Base-by-base conservation (phyloP, 2,797 vertebrate species). In the Micromesistius poutassou region DNA sequence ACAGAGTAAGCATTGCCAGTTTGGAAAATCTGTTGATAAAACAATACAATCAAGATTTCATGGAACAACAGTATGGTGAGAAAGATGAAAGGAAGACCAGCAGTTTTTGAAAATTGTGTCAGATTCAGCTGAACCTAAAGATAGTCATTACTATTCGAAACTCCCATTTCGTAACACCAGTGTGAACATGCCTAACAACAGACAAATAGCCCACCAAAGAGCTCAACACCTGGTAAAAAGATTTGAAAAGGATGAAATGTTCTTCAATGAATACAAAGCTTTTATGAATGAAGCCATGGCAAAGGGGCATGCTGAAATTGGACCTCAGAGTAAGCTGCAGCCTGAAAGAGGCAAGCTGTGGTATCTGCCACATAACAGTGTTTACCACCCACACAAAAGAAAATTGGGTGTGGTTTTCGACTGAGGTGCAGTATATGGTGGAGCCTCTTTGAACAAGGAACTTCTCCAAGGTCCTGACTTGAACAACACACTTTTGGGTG, bases 381-480 rank as follows among this genome's bases (percentile, higher is more conserved):
- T 81, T 4, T 73, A 73, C 25, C 80, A 78, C 31, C 73, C 66
- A 16, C 2, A 5, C 14, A 81, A 81, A n/a, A 33, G 22, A 2
- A 25, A 1, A n/a, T 25, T 25, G 55, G 0, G n/a, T n/a, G 55
- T 66, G 7, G 55, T 66, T 2, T 66, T 25, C 25, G n/a, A 66
- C 6, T 62, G 55, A 8, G 5, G 22, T 14, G 4, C 55, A 62
- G 2, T 5, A 1, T 62, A n/a, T 62, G 22, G 1, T 6, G 22
- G 68, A 73, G 74, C 16, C 0, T 80, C 75, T 13, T 30, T 80
- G 25, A 80, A 74, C 35, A 46, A 76, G 28, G 42, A 76, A 6
- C 71, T 80, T 8, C 28, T 80, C 7, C 74, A 76, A 35, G 74
- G 75, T 6, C 72, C 72, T 19, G 33, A 80, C 7, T 8, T 76